A percentile compares a stretch with the other conserved stretches of the same genome.
phyloP scores from a whole-genome alignment of 1,140 invertebrate species.

The Pogonus chalceus region DNA sequence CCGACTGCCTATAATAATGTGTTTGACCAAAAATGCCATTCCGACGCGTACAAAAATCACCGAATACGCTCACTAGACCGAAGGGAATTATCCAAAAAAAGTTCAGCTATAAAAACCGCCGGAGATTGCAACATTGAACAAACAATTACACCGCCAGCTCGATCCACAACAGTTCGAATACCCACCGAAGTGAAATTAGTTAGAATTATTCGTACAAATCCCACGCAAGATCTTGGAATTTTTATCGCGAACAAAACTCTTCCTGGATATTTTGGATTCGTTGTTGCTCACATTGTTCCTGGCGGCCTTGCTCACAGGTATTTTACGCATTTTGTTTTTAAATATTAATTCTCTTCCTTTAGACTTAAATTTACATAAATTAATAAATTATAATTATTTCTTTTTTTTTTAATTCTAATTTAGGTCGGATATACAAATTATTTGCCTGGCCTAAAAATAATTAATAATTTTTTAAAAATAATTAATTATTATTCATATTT shows the following conservation, averaged over 20 bases:
- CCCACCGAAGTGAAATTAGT: slow-evolving; percentile 42
- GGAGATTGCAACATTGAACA: slow-evolving; percentile 15
- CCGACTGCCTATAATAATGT: slow-evolving; percentile 23
- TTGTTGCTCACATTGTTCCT: slow-evolving; percentile 73
- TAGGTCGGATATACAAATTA: too few species aligned
- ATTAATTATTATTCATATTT: too few species aligned
- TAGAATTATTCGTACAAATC: slow-evolving; percentile 52
- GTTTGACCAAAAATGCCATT: slow-evolving; percentile 18
- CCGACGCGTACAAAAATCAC: slow-evolving; percentile 34
- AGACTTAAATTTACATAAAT: too few species aligned
- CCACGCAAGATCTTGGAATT: slow-evolving; percentile 67
- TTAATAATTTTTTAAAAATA: too few species aligned
- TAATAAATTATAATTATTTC: too few species aligned
- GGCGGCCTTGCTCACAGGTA: slow-evolving; percentile 68
- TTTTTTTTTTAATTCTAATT: too few species aligned
- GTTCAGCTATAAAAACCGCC: too few species aligned
- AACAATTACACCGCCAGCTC: not conserved
- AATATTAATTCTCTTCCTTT: too few species aligned
- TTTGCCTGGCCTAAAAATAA: too few species aligned
- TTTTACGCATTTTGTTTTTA: too few species aligned
- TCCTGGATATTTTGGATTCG: slow-evolving; percentile 59
- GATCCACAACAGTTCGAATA: not conserved
- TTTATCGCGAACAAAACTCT: slow-evolving; percentile 67
- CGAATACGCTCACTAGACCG: slow-evolving; percentile 41
- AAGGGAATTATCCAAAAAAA: slow-evolving; percentile 40